These are phyloP conservation scores for Halichondria panicea DNA, from an alignment of 37 sponge, comb jelly and placozoan species.

Conservation along the genomic window DNA sequence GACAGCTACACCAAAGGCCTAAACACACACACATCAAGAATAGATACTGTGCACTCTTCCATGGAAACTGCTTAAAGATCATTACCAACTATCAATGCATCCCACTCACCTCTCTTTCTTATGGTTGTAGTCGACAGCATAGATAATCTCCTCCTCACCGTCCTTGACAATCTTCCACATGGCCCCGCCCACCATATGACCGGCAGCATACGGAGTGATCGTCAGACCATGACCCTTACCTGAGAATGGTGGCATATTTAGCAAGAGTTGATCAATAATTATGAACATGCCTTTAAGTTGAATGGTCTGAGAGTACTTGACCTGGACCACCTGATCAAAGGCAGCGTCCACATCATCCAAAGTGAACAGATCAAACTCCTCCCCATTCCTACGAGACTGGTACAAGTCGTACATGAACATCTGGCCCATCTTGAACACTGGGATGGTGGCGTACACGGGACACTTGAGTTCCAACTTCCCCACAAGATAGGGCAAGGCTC, in stretches of 20 bases:
- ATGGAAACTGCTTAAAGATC: too few relatives aligned
- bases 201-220: conserved; percentile 95
- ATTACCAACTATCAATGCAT: too few relatives aligned
- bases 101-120: conserved; percentile 96
- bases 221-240: conserved; percentile 96
- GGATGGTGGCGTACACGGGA: conserved; percentile 95
- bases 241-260: not conserved
- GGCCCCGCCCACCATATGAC: conserved; percentile 99
- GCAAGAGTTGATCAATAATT: not conserved
- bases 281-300: conserved; percentile 73
- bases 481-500: conserved; percentile 90
- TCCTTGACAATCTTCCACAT: conserved; percentile 99
- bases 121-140: conserved; percentile 99
- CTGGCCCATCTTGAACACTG: conserved; percentile 99
- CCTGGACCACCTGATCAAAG: conserved; percentile 83
- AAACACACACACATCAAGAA: too few relatives aligned
- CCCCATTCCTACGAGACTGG: conserved; percentile 87
- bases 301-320: conserved; percentile 95
- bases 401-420: conserved; percentile 99
- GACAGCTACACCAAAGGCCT: too few relatives aligned
- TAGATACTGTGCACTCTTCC: not conserved
- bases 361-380: conserved; percentile 96
- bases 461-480: conserved; percentile 94
- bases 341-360: conserved; percentile 96
- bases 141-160: conserved; percentile 97